Conservation (phyloP, 2,113 vertebrate species). For the Sardina pilchardus region DNA sequence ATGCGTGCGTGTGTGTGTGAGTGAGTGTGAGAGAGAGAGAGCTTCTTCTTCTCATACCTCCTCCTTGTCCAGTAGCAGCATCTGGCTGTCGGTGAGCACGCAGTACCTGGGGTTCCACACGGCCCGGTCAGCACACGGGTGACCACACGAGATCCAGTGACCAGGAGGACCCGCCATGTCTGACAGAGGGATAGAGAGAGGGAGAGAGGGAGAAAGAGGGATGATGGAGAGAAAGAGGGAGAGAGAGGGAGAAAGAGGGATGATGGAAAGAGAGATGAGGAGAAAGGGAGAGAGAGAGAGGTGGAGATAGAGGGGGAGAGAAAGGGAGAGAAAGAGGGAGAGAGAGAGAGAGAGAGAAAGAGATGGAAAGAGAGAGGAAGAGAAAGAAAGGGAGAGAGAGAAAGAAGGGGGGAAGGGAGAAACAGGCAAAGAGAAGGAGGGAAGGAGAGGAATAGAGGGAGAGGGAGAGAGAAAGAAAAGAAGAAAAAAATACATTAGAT, state of each 20-base stretch:
- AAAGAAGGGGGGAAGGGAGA: neutral
- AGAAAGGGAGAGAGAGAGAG: neutral
- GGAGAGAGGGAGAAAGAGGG: slow-evolving; percentile 8
- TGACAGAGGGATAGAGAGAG: slow-evolving; percentile 36
- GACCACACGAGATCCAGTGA: slow-evolving; percentile 66
- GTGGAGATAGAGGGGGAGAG: neutral
- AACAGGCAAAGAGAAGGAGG: neutral
- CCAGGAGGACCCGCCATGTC: slow-evolving; percentile 58
- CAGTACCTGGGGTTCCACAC: slow-evolving; percentile 72
- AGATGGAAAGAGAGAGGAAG: neutral
- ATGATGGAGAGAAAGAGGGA: neutral
- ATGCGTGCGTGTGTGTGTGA: neutral
- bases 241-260: neutral
- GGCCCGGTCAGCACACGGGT: slow-evolving; percentile 64
- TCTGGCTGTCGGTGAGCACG: slow-evolving; percentile 68
- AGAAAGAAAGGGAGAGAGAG: neutral
- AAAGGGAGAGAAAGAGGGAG: neutral
- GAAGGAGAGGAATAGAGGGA: neutral
- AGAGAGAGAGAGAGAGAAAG: neutral
- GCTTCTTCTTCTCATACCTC: slow-evolving; percentile 60
- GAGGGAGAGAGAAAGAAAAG: neutral
- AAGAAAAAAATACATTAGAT: neutral
- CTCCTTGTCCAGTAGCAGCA: slow-evolving; percentile 72
- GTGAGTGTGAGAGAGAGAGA: too few relatives aligned
- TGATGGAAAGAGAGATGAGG: neutral